Evolutionary conservation across 2,888 invertebrate species (phyloP).

Genomic region (Aleiodes testaceus): DNA sequence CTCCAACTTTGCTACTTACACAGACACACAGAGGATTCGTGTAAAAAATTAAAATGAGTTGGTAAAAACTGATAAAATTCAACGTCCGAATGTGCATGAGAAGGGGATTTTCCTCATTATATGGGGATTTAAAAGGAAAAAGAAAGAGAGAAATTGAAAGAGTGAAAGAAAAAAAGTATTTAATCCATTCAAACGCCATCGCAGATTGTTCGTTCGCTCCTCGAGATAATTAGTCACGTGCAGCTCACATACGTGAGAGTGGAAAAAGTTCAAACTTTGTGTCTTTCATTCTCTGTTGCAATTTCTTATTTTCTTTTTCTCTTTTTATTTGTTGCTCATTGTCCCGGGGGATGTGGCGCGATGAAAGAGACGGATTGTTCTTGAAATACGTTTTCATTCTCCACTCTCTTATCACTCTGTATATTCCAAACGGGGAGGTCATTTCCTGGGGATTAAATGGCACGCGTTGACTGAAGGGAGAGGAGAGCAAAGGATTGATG

Average conservation of each 20-base stretch:
- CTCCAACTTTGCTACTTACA: conserved; percentile 17
- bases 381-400: conserved; percentile 46
- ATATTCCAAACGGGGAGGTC: conserved; percentile 37
- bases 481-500: conserved; percentile 13
- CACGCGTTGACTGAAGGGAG: background rate
- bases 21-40: background rate
- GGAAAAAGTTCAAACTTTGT: conserved; percentile 21
- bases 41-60: conserved; percentile 10
- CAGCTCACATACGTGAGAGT: background rate
- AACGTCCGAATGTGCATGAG: background rate
- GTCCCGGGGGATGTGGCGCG: background rate
- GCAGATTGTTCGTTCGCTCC: conserved; percentile 7
- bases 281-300: conserved; percentile 2
- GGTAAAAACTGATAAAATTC: conserved; percentile 1
- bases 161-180: background rate
- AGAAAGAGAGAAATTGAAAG: background rate
- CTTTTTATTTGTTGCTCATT: background rate
- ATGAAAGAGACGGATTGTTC: conserved; percentile 23
- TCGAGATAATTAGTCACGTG: conserved; percentile 23
- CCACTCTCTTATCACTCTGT: background rate
- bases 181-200: conserved; percentile 10
- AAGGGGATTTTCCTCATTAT: no score
- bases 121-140: no score
- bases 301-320: conserved; percentile 11
- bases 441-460: conserved; percentile 39